A percentile compares a stretch with the other conserved stretches of the same genome.
Conservation (phyloP, 1,140 invertebrate genomes). For the Aleiodes sp. region DNA sequence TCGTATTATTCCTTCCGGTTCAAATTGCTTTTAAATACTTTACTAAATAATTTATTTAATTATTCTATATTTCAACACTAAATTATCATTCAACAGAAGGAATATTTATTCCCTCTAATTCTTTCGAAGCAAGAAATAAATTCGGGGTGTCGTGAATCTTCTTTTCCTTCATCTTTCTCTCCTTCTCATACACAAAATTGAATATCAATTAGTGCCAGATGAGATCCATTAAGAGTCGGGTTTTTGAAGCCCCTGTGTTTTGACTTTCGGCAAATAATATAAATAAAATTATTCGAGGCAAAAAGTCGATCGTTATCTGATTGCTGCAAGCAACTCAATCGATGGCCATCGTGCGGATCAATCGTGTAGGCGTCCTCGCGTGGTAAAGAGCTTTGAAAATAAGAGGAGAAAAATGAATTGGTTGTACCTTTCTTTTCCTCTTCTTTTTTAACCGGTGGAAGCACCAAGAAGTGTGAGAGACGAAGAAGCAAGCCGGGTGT, state of each 20-base stretch:
- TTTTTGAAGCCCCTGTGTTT: constrained; percentile 11
- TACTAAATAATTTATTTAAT: not conserved
- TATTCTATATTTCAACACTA: not conserved
- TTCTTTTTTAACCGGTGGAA: too few relatives aligned
- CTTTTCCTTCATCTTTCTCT: too few relatives aligned
- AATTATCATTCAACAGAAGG: not conserved
- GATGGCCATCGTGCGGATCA: constrained; percentile 36
- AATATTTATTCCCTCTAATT: constrained; percentile 9
- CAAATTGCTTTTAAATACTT: constrained; percentile 2
- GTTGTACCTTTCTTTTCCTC: not conserved
- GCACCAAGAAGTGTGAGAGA: not conserved
- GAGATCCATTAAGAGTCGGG: constrained; percentile 1
- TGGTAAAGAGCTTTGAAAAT: not conserved
- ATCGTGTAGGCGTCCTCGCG: constrained; percentile 32
- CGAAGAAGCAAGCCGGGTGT: not conserved
- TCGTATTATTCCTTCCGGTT: not conserved
- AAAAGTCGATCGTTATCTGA: constrained; percentile 11
- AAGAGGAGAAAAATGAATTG: not conserved
- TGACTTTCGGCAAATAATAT: not conserved
- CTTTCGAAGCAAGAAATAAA: not conserved
- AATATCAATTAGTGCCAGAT: constrained; percentile 3
- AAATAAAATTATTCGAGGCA: not conserved
- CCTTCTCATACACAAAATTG: too few relatives aligned
- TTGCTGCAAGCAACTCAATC: constrained; percentile 42
- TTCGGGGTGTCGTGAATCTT: not conserved